phyloP scores from a whole-genome alignment of 2,888 invertebrate species.

The Nudaria mundana region DNA sequence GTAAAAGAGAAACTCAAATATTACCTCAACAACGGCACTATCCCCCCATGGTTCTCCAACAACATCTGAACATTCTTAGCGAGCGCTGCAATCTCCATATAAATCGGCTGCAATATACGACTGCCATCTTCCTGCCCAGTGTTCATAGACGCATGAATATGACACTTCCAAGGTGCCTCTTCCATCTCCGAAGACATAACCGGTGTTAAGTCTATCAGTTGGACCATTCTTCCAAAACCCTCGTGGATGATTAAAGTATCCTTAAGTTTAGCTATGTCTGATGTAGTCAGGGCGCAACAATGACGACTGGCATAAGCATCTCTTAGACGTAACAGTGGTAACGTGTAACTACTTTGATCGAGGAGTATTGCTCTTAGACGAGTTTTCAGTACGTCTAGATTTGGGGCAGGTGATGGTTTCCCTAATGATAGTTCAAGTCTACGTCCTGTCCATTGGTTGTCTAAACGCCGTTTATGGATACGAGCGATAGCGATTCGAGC shows the following conservation, averaged over 20 bases:
- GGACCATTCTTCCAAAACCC: constrained; percentile 67
- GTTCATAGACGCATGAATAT: constrained; percentile 63
- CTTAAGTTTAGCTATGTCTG: constrained; percentile 86
- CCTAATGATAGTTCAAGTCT: constrained; percentile 88
- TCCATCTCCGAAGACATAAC: constrained; percentile 59
- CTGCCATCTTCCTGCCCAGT: constrained; percentile 67
- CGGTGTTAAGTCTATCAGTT: constrained; percentile 61
- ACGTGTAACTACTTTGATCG: constrained; percentile 86
- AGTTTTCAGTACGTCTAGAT: constrained; percentile 82
- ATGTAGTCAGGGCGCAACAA: constrained; percentile 87
- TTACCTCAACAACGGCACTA: constrained; percentile 89
- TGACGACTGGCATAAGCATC: constrained; percentile 91
- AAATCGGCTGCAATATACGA: constrained; percentile 84
- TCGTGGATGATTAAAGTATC: constrained; percentile 83
- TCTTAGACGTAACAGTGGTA: constrained; percentile 91
- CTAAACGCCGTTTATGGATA: constrained; percentile 90
- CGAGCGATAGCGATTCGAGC: constrained; percentile 89
- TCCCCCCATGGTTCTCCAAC: constrained; percentile 87
- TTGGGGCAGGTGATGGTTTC: constrained; percentile 82
- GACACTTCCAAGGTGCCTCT: constrained; percentile 77
- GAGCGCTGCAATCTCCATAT: constrained; percentile 84
- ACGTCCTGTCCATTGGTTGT: constrained; percentile 82
- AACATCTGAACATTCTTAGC: constrained; percentile 84
- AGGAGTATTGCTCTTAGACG: constrained; percentile 87
- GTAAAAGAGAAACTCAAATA: no score